phyloP scores from a whole-genome alignment of 2,888 invertebrate species.

The Cerastis leucographa region DNA sequence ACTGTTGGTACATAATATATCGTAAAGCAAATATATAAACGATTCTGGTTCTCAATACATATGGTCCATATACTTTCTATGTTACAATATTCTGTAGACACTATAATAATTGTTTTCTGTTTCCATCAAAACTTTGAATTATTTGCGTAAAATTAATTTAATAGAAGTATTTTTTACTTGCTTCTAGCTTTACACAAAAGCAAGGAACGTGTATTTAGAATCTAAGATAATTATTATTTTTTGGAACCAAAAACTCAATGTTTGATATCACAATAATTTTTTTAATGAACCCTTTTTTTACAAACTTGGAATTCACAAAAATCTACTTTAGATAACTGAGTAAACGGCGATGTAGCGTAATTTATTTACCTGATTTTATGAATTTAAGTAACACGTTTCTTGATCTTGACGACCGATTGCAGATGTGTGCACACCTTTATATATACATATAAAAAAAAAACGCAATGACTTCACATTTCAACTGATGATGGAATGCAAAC shows the following conservation, averaged over 20 bases:
- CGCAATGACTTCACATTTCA: not conserved
- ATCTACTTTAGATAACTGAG: not conserved
- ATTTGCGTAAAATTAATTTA: slow-evolving; percentile 7
- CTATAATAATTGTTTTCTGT: slow-evolving; percentile 1
- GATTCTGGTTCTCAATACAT: slow-evolving; percentile 23
- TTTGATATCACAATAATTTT: not conserved
- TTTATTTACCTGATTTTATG: not conserved
- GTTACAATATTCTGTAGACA: slow-evolving; percentile 13
- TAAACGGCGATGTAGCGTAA: not conserved
- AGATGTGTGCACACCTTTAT: slow-evolving; percentile 9
- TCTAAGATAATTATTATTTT: not conserved
- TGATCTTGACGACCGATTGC: not conserved
- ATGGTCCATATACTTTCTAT: not conserved
- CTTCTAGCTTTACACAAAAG: not conserved
- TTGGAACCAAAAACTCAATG: not conserved
- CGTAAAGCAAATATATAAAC: slow-evolving; percentile 47
- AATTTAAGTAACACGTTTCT: not conserved
- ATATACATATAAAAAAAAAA: slow-evolving; percentile 6
- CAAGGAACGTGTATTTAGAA: not conserved
- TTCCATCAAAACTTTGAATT: slow-evolving; percentile 8
- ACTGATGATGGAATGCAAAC: slow-evolving; percentile 54
- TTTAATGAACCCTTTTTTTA: not conserved
- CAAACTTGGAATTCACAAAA: not conserved
- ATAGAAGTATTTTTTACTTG: not conserved
- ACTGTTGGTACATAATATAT: slow-evolving; percentile 40